Evolutionary conservation across 2,113 vertebrate genomes (phyloP), one percentile per base, ranked within the genome.

Genomic region (Papio anubis): DNA sequence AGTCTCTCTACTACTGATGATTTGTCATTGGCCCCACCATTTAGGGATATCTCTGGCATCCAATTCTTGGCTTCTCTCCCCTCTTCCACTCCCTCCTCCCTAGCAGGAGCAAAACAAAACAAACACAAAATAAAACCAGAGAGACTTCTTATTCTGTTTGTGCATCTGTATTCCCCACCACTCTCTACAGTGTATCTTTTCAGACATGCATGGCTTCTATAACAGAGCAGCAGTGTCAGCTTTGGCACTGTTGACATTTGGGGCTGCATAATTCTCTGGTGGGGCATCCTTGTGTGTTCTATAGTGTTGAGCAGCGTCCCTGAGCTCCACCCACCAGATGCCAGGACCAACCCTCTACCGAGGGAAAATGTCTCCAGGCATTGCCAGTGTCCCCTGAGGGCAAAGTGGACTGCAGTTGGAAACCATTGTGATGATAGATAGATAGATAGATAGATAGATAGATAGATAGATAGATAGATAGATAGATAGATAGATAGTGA

Each of bases 11-110:
- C 4, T 12, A 13, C 35, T 75, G 52, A 27, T 2, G 10, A 25
- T 3, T 30, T 38, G 23, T 48, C 64, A 5, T 45, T 43, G 50
- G 20, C 2, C 27, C 30, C 55, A 7, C 6, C 7, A 11, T 5
- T 13, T 0, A 10, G 17, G 50, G 0, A 16, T 5, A 0, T 6
- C 21, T 21, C 32, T 20, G 5, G 16, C 4, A 23, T 38, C 32
- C 13, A 27, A 3, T 17, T 38, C 25, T 40, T 50, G 6, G 80
- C 10, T 10, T 20, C 21, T 14, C 21, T 30, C 66, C 73, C 32
- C 9, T 9, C 40, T 13, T 18, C 45, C 2, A 9, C 6, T 10
- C 11, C 40, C 40, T 73, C 5, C 5, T 64, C 12, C 25, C n/a
- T 4, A 5, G 43, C 40, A 55, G 18, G 43, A 90, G 12, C 52